Evolutionary conservation across 1,140 invertebrate genomes (phyloP).

Genomic region (Temnothorax longispinosus): DNA sequence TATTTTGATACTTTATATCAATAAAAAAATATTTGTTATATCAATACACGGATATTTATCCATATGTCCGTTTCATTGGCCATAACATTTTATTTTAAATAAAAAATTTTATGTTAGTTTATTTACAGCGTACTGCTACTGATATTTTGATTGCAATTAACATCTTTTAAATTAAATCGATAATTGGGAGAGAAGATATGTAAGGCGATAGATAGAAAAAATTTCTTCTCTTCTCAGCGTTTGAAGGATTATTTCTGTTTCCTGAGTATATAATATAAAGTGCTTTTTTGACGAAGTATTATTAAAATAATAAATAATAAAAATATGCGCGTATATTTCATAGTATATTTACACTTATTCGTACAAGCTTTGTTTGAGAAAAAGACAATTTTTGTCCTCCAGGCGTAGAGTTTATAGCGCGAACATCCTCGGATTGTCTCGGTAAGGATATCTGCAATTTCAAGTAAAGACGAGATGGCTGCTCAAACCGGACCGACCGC

Average conservation of each 20-base stretch:
- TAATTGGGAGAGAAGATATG: background rate
- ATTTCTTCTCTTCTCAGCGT: background rate
- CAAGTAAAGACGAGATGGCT: slow-evolving; percentile 2
- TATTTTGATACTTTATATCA: background rate
- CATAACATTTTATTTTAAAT: background rate
- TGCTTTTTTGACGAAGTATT: background rate
- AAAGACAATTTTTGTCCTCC: background rate
- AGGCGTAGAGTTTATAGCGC: background rate
- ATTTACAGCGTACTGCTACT: background rate
- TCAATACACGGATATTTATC: background rate
- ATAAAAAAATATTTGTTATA: background rate
- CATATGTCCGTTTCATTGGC: background rate
- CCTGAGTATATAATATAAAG: background rate
- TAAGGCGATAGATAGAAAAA: background rate
- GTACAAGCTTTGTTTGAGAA: background rate
- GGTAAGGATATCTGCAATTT: background rate
- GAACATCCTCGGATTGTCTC: background rate
- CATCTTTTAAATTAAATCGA: background rate
- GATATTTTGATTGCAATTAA: background rate
- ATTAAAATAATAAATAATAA: background rate
- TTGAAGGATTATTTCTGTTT: background rate
- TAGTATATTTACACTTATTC: background rate
- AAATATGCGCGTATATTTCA: background rate
- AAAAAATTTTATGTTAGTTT: background rate
- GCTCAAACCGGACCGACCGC: slow-evolving; percentile 34